phyloP scores from a whole-genome alignment of 2,888 invertebrate genomes.

The Liposcelis brunnea region DNA sequence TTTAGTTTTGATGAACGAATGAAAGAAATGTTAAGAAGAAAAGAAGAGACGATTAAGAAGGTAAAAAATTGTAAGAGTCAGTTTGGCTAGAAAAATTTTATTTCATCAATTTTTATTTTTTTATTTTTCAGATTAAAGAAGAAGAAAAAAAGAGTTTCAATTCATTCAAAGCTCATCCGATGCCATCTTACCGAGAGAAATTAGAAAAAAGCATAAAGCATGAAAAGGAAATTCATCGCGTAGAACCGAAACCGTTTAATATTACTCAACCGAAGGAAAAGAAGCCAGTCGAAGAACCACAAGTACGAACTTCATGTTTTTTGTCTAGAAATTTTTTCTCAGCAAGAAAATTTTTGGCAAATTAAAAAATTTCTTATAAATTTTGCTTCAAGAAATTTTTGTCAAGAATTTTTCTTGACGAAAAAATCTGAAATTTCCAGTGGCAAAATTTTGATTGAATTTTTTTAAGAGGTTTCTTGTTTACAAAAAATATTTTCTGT shows the following conservation, averaged over 20 bases:
- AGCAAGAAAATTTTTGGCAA: no score
- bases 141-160: constrained; percentile 39
- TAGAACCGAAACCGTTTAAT: constrained; percentile 22
- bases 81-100: constrained; percentile 9
- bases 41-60: constrained; percentile 41
- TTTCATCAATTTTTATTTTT: constrained; percentile 8
- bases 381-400: no score
- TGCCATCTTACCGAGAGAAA: constrained; percentile 33
- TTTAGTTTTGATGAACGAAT: constrained; percentile 54
- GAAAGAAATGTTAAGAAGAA: constrained; percentile 34
- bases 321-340: no score
- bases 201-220: no score
- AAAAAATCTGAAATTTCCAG: no score
- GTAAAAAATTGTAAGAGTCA: constrained; percentile 12
- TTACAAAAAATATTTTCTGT: no score
- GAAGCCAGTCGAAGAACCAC: constrained; percentile 1
- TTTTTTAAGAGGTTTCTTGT: no score
- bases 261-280: constrained; percentile 21
- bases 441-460: no score
- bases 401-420: no score
- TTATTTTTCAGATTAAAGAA: constrained; percentile 28
- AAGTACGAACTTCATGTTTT: no score
- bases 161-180: constrained; percentile 49
- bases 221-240: no score
- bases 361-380: no score